Base-by-base conservation (phyloP, 2,113 vertebrate species). In the Echinops telfairi region DNA sequence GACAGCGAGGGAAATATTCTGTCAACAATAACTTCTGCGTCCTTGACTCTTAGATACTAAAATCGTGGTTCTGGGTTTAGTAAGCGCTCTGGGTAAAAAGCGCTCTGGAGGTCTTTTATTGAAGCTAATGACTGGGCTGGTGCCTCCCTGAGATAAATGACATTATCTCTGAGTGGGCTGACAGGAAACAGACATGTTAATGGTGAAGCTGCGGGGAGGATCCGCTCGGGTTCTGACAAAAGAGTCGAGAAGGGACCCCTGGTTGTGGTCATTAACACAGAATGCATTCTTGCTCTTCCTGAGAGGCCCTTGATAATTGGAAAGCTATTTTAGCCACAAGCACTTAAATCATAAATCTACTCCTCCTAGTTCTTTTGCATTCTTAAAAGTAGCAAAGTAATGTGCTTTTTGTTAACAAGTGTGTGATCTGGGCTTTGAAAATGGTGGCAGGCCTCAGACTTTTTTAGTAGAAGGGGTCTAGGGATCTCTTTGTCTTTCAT, bases 161-260 rank as follows among this genome's bases (percentile, higher is more conserved):
- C 98, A 98, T 98, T 98, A 98, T 98, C 98, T 98, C 98, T 98
- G 98, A 98, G 98, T 98, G 97, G 98, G 97, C 98, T 98, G 98
- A 98, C 98, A 98, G 98, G 98, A 98, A 98, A 98, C 98, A 98
- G 98, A 98, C 98, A 98, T 98, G 98, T 98, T 98, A 98, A 98
- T 98, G 97, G 98, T 97, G 97, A 98, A 98, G 97, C 98, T 98
- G 98, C 96, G 25, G 98, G 98, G 98, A 98, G 97, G 98, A 97
- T 98, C 97, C 98, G 97, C 98, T 97, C 40, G 6, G 95, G 91
- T 97, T 97, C 96, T 97, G 97, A 98, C 97, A 98, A 98, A 98
- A 97, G 98, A 97, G 97, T 97, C 58, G 97, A 97, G 97, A 97
- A 96, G 88, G 95, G 97, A 98, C 97, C 97, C 97, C 98, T 97